Evolutionary conservation across 2,888 invertebrate genomes (phyloP), one percentile per base, ranked within the genome.

Genomic region (Drosophila mayaguana): DNA sequence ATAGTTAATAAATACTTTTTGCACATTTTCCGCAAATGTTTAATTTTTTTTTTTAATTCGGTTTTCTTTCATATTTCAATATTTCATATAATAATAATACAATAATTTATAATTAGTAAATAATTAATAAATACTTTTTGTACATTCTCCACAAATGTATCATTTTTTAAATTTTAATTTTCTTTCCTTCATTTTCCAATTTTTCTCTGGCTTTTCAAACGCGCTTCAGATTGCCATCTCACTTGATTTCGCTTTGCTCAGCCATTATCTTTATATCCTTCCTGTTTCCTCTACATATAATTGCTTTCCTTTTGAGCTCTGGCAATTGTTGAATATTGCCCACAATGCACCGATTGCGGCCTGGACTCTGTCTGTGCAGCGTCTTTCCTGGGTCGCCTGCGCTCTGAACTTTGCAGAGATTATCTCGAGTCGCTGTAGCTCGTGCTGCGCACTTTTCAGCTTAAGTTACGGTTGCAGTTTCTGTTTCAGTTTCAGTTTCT

Each of bases 311-410:
- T 46, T 36, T 46, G 38, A 18, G 48, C 46, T 59, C 48, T 53
- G 45, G 43, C 46, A 38, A 25, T 60, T 46, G 43, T 38, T 18
- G 53, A 18, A 18, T 48, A 46, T 59, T 25, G 57, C 14, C 20
- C 18, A 50, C 61, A 63, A 43, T 60, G 43, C 51, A 61, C 38
- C 48, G 63, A 55, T 42, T 56, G 45, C 51, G 7, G 50, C 53
- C 62, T 25, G 38, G 22, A 20, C 8, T 34, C 8, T 11, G 11
- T 11, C 54, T 3, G 53, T 55, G 67, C 57, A 80, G 72, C 64
- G 70, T 71, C 67, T 80, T 83, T 85, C 88, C 88, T 63, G 83
- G 76, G 80, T 83, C 83, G 88, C 63, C 57, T 70, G 60, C 28
- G 59, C 62, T 65, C 54, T 76, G 83, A 82, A 74, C 85, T 75